phyloP scores from a whole-genome alignment of 1,140 invertebrate species.

The Achroia grisella region DNA sequence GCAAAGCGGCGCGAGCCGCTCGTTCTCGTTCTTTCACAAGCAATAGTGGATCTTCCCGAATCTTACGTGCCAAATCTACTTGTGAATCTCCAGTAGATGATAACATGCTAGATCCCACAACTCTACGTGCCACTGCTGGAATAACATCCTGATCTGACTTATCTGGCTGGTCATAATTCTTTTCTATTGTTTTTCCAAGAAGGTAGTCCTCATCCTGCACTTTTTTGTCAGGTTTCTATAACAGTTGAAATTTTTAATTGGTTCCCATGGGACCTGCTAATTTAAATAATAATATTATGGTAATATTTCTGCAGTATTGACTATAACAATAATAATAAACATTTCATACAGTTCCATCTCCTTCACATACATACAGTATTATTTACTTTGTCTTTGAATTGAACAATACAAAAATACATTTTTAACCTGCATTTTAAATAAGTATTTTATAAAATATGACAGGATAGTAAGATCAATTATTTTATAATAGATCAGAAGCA shows the following conservation, averaged over 20 bases:
- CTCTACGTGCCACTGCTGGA: conserved; percentile 82
- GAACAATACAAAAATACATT: no score
- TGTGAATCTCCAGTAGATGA: conserved; percentile 74
- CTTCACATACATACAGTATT: no score
- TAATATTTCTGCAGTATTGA: no score
- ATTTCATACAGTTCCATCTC: no score
- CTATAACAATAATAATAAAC: no score
- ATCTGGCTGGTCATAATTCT: conserved; percentile 82
- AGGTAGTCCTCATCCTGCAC: conserved; percentile 92
- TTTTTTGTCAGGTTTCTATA: conserved; percentile 79
- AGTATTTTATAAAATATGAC: no score
- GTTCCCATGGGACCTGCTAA: no score
- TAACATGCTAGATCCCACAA: conserved; percentile 67
- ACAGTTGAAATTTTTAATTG: neutral
- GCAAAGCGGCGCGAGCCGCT: conserved; percentile 84
- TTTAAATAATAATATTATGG: no score
- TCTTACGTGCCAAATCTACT: conserved; percentile 87
- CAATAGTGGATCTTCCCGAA: conserved; percentile 92
- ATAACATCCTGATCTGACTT: conserved; percentile 82
- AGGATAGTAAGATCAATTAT: no score
- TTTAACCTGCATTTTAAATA: no score
- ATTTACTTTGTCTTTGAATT: no score
- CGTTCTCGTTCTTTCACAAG: conserved; percentile 89
- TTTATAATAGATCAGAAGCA: no score
- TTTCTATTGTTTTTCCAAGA: conserved; percentile 90